These are phyloP conservation scores for Pogona vitticeps DNA, from an alignment of 2,113 vertebrate genomes.

Conservation along the genomic window DNA sequence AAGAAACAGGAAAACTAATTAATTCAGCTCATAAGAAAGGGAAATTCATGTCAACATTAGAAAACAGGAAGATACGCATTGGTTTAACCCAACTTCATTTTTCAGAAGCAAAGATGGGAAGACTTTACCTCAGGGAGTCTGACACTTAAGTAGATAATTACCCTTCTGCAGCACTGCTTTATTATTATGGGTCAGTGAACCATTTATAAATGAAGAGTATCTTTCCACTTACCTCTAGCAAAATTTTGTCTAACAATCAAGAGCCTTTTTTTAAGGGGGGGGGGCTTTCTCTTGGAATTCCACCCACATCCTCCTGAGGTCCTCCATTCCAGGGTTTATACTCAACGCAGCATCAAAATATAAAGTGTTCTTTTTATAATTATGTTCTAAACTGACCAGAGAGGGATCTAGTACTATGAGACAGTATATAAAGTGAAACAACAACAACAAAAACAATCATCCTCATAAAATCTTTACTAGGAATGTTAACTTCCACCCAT, in stretches of 20 bases:
- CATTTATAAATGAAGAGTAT: conserved; percentile 78
- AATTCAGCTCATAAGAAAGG: conserved; percentile 72
- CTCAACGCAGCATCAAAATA: not conserved
- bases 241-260: conserved; percentile 61
- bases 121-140: conserved; percentile 70
- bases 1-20: conserved; percentile 64
- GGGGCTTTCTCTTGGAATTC: not conserved
- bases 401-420: too few species aligned
- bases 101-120: conserved; percentile 71
- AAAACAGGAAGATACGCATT: conserved; percentile 68
- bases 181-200: conserved; percentile 79
- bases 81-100: conserved; percentile 74
- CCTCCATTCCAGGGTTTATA: not conserved
- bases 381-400: too few species aligned
- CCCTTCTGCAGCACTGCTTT: conserved; percentile 72
- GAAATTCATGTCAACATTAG: conserved; percentile 71
- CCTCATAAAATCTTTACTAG: not conserved
- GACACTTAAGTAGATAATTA: conserved; percentile 82
- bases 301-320: not conserved
- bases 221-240: conserved; percentile 72
- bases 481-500: not conserved
- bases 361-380: not conserved
- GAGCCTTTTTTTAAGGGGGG: conserved; percentile 28
- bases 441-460: too few species aligned
- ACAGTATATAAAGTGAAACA: too few species aligned